A percentile compares a stretch with the other conserved stretches of the same genome.
Evolutionary conservation across 2,888 invertebrate genomes (phyloP).

Genomic region (Parthenolecanium corni): DNA sequence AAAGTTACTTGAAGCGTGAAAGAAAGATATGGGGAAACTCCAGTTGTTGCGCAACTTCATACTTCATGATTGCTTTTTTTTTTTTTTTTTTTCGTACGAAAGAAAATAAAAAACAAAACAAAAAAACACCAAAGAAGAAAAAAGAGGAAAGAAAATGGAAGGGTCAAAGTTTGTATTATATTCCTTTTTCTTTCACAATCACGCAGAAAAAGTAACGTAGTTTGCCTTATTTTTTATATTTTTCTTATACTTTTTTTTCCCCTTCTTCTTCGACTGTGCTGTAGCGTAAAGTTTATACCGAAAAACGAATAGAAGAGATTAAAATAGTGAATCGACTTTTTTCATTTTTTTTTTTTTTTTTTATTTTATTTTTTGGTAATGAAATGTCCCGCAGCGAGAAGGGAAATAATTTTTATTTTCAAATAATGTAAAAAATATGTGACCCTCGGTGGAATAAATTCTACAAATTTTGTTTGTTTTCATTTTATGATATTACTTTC

Average conservation of each 20-base stretch:
- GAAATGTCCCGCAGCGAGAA: slow-evolving; percentile 21
- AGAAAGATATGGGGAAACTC: slow-evolving; percentile 27
- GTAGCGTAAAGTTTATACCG: slow-evolving; percentile 8
- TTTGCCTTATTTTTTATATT: slow-evolving; percentile 2
- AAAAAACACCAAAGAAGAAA: neutral
- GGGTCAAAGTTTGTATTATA: slow-evolving; percentile 17
- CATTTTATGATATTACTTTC: neutral
- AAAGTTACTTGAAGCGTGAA: slow-evolving; percentile 28
- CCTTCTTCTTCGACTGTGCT: neutral
- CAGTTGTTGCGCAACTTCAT: slow-evolving; percentile 28
- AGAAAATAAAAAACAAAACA: neutral
- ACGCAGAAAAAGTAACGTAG: neutral
- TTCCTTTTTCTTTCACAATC: neutral
- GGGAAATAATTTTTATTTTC: slow-evolving; percentile 6
- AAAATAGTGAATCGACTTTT: slow-evolving; percentile 19
- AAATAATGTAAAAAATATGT: slow-evolving; percentile 17
- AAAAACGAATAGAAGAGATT: slow-evolving; percentile 21
- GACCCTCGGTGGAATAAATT: slow-evolving; percentile 11
- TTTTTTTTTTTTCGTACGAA: slow-evolving; percentile 12
- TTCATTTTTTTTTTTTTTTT: neutral
- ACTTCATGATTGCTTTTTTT: slow-evolving; percentile 26
- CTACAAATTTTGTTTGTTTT: neutral
- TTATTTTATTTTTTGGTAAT: slow-evolving; percentile 2
- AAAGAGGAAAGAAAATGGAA: neutral
- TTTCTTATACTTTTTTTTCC: too few species aligned